phyloP scores from a whole-genome alignment of 1,140 invertebrate species.

The Diabrotica virgifera region DNA sequence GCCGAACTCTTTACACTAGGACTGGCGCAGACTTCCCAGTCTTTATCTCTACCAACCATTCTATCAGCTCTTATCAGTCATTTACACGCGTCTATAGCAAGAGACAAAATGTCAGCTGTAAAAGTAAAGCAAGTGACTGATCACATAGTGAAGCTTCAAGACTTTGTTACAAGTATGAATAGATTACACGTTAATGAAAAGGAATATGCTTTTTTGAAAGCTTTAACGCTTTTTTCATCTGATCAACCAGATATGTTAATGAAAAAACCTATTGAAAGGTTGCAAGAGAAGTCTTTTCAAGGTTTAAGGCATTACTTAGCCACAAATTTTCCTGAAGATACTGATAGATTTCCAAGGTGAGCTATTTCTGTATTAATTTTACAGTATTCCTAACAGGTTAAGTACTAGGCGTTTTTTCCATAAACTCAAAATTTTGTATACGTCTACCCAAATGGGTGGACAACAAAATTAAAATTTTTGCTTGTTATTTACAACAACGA shows the following conservation, averaged over 20 bases:
- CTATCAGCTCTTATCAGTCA: conserved; percentile 76
- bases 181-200: conserved; percentile 73
- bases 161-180: conserved; percentile 74
- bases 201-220: conserved; percentile 90
- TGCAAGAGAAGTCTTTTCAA: conserved; percentile 72
- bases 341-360: conserved; percentile 61
- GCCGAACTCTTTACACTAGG: conserved; percentile 90
- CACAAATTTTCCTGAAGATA: conserved; percentile 51
- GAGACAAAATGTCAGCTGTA: conserved; percentile 69
- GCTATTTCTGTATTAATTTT: not conserved
- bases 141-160: conserved; percentile 79
- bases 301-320: conserved; percentile 63
- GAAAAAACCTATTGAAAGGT: conserved; percentile 54
- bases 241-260: conserved; percentile 50
- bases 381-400: no score
- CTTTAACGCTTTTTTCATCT: conserved; percentile 76
- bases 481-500: no score
- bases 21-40: conserved; percentile 81
- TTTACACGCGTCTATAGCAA: conserved; percentile 62
- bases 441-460: no score
- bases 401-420: no score
- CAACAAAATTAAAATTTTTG: no score
- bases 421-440: no score
- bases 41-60: conserved; percentile 77
- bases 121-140: conserved; percentile 77